Base-by-base conservation (phyloP, 2,888 invertebrate species). In the Drosophila leonis region DNA sequence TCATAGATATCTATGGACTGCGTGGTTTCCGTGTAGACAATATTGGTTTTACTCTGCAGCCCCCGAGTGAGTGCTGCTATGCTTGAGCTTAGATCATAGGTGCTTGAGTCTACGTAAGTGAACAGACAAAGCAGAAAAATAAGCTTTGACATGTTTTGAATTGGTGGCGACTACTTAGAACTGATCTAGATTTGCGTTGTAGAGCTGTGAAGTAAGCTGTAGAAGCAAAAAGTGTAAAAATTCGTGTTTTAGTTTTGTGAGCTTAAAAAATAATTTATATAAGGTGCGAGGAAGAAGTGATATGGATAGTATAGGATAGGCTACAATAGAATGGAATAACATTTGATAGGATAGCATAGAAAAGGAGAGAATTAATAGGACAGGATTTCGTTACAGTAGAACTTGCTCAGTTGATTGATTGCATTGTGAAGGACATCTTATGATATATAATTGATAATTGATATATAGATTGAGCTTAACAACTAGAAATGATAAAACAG, bases 21-120 rank as follows among this genome's bases (percentile, higher is more conserved):
- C 0, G 4, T 15, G 1, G 20, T 9, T 5, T 71, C 51, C 2
- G 44, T 46, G 24, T 62, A 84, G 4, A 81, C 64, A 1, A 82
- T 44, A 20, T 75, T 84, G 12, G 69, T 82, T 20, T 24, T 51
- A 24, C 65, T 68, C 0, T 18, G 13, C 8, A 84, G 60, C 0
- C 79, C 74, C 0, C 8, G 29, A 57, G 60, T 80, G 0, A 81
- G 74, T 0, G 46, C 35, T 1, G 13, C 9, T 46, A 81, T 69
- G 29, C 49, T 66, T 8, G 52, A 8, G 15, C 44, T 20, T 13
- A 81, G 64, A 15, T 65, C 48, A 31, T 27, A 15, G 18, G 52
- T 37, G 51, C 59, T 60, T 10, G 42, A 12, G 6, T 42, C 52
- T 13, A 64, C 20, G 12, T 29, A 9, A 7, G 18, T 39, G 13